A percentile compares a stretch with the other conserved stretches of the same genome.
These are phyloP conservation scores for Ellobium chinense DNA, from an alignment of 2,888 invertebrate genomes.

Conservation along the genomic window DNA sequence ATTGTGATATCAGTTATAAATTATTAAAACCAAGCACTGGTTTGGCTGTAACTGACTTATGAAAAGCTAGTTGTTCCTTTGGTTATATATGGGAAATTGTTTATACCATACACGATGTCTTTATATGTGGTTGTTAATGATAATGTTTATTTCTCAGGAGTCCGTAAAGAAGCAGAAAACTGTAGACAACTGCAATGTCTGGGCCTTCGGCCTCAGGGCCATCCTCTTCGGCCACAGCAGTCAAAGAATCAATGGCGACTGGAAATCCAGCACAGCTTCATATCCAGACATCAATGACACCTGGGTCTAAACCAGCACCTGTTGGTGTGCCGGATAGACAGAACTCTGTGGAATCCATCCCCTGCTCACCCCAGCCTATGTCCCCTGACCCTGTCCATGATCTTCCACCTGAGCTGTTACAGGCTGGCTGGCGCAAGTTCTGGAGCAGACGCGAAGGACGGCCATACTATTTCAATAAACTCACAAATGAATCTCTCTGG, in stretches of 20 bases:
- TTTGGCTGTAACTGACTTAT: too few relatives aligned
- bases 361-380: slow-evolving; percentile 57
- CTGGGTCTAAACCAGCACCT: not conserved
- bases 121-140: too few relatives aligned
- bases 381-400: slow-evolving; percentile 77
- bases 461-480: slow-evolving; percentile 97
- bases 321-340: not conserved
- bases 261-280: slow-evolving; percentile 16
- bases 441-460: slow-evolving; percentile 97
- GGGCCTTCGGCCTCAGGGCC: not conserved
- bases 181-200: slow-evolving; percentile 20
- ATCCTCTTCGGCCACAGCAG: not conserved
- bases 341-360: slow-evolving; percentile 32
- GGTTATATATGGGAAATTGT: not conserved
- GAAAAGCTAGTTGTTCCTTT: too few relatives aligned
- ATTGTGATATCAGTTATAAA: too few relatives aligned
- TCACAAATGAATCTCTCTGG: slow-evolving; percentile 97
- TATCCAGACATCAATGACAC: slow-evolving; percentile 4
- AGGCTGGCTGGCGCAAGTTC: slow-evolving; percentile 97
- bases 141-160: too few relatives aligned
- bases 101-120: not conserved
- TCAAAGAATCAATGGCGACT: not conserved
- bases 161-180: too few relatives aligned
- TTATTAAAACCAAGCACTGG: too few relatives aligned
- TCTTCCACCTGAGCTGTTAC: slow-evolving; percentile 85